phyloP scores from a whole-genome alignment of 2,797 vertebrate species.

The Scyliorhinus canicula region DNA sequence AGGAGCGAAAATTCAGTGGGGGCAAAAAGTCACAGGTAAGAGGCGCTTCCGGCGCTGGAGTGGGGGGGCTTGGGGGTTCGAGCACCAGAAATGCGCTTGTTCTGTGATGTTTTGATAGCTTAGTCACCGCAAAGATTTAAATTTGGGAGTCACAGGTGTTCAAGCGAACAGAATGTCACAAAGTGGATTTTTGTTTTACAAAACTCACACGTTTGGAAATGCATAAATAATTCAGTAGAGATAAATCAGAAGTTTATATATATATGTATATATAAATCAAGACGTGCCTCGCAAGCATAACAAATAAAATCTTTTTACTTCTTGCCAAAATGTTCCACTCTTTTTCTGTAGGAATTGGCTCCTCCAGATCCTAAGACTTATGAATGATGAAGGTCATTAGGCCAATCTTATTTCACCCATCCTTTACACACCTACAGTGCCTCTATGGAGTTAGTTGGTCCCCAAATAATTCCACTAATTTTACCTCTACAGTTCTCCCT shows the following conservation, averaged over 20 bases:
- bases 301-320: neutral
- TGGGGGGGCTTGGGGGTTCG: neutral
- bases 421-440: neutral
- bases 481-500: neutral
- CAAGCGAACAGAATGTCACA: neutral
- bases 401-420: neutral
- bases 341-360: neutral
- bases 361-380: neutral
- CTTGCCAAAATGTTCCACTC: neutral
- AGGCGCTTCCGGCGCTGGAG: too few species aligned
- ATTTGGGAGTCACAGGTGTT: neutral
- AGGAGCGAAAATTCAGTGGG: neutral
- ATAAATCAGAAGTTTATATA: neutral
- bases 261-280: neutral
- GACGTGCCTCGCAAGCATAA: neutral
- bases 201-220: neutral
- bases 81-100: neutral
- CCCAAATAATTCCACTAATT: neutral
- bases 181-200: neutral
- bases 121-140: neutral
- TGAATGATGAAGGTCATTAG: neutral
- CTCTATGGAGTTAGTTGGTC: neutral
- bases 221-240: neutral
- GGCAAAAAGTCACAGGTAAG: neutral
- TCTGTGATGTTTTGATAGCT: too few species aligned